phyloP scores from a whole-genome alignment of 2,888 invertebrate genomes.

The Trachelus troglodyta region DNA sequence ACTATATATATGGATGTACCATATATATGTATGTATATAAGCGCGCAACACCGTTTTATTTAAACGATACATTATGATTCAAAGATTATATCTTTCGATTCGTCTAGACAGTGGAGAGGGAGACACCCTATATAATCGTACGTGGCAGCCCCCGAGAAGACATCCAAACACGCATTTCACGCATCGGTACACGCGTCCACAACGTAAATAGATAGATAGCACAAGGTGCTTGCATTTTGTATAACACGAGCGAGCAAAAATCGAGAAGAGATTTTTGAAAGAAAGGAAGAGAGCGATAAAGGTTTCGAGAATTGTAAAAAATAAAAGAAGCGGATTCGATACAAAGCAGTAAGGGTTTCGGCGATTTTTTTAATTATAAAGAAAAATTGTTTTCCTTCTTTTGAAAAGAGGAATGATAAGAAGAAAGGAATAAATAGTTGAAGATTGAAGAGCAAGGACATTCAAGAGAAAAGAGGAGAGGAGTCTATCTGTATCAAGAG shows the following conservation, averaged over 20 bases:
- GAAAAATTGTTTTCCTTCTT: background rate
- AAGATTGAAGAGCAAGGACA: slow-evolving; percentile 9
- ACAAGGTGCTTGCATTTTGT: too few species aligned
- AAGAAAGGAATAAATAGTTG: background rate
- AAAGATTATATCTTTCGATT: slow-evolving; percentile 62
- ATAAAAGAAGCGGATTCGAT: background rate
- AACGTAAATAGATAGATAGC: background rate
- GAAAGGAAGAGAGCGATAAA: background rate
- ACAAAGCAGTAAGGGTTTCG: background rate
- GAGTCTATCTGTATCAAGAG: slow-evolving; percentile 20
- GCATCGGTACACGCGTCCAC: background rate
- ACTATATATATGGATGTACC: background rate
- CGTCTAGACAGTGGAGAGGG: slow-evolving; percentile 62
- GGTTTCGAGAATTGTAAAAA: background rate
- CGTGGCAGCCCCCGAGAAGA: slow-evolving; percentile 42
- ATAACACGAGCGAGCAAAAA: too few species aligned
- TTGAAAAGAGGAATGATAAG: background rate
- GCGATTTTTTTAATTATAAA: too few species aligned
- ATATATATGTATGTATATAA: background rate
- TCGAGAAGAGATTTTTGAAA: background rate
- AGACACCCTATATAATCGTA: slow-evolving; percentile 59
- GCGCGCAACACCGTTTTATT: slow-evolving; percentile 48
- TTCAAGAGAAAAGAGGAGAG: slow-evolving; percentile 27
- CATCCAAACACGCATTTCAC: slow-evolving; percentile 43
- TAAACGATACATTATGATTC: slow-evolving; percentile 63